Percentiles rank a stretch among this genome's conserved stretches.
Conservation (phyloP, 2,888 invertebrate genomes). For the Epinotia demarniana region DNA sequence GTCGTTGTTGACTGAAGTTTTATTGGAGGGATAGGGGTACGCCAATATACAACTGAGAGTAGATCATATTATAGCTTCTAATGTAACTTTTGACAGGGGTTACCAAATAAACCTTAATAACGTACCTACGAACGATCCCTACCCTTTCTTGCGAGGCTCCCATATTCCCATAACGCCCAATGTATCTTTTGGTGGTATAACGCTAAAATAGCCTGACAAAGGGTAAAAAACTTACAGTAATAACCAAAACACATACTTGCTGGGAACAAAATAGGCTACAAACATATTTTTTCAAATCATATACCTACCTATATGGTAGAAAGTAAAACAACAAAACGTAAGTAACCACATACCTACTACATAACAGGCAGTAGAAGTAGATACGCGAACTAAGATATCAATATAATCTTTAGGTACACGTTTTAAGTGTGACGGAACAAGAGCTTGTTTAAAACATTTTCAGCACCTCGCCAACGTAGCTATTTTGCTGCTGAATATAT, state of each 20-base stretch:
- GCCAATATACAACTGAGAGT: neutral
- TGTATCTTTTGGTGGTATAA: constrained; percentile 21
- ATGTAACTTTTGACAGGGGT: constrained; percentile 46
- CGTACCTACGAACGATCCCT: constrained; percentile 48
- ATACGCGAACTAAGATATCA: no score
- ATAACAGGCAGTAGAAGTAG: no score
- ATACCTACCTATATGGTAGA: no score
- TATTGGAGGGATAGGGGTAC: neutral
- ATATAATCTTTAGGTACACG: no score
- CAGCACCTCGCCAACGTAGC: no score
- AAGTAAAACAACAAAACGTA: no score
- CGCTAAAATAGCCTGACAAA: neutral
- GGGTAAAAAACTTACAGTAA: neutral
- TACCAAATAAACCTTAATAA: constrained; percentile 55
- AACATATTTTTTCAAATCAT: neutral
- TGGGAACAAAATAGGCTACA: neutral
- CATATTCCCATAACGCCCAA: constrained; percentile 43
- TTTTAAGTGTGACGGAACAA: no score
- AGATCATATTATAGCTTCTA: constrained; percentile 23
- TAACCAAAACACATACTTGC: neutral
- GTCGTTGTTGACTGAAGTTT: neutral
- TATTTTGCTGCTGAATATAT: no score
- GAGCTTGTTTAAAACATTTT: no score
- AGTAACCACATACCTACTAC: no score
- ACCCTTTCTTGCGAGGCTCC: constrained; percentile 47